phyloP scores from a whole-genome alignment of 2,113 vertebrate genomes.

The mouse (Mus musculus) region GRCm39 chr3:120930001-120930500 shows the following conservation, averaged over 20 bases:
- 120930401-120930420: no score
- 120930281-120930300: no score
- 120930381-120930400: no score
- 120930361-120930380: no score
- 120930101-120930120: background rate
- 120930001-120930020: background rate
- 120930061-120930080: background rate
- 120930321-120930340: no score
- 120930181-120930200: background rate
- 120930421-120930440: no score
- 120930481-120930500: no score
- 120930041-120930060: constrained; percentile 40
- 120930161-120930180: background rate
- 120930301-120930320: no score
- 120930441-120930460: no score
- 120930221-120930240: background rate
- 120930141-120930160: background rate
- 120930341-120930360: no score
- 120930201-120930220: background rate
- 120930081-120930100: no score
- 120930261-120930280: background rate
- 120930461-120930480: no score
- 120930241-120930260: constrained; percentile 16
- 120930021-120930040: background rate
- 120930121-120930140: constrained; percentile 4